Percentiles rank a stretch among this genome's conserved stretches.
Conservation (phyloP, 1,140 invertebrate species). For the Cyphomyrmex costatus region DNA sequence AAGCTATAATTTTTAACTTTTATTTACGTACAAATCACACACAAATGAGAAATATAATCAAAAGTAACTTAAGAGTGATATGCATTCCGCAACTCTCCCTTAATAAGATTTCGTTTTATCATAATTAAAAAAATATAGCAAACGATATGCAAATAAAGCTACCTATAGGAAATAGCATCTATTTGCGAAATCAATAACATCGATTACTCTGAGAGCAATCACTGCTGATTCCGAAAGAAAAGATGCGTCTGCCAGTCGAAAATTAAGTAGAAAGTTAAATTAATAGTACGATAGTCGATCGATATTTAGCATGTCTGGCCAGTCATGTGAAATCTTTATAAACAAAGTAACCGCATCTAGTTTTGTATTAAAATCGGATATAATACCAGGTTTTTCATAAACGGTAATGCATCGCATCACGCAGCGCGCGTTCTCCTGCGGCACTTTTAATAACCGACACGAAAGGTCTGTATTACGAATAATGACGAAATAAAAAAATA, state of each 20-base stretch:
- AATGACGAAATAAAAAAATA: constrained; percentile 60
- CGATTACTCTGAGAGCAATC: constrained; percentile 3
- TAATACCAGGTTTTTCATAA: constrained; percentile 53
- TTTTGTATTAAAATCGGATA: constrained; percentile 53
- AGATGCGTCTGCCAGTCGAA: neutral
- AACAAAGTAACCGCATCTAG: neutral
- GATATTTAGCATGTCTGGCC: neutral
- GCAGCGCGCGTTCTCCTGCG: constrained; percentile 29
- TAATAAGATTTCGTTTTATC: neutral
- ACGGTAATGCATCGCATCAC: constrained; percentile 54
- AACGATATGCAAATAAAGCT: neutral
- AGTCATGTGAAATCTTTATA: constrained; percentile 4
- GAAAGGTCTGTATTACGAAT: constrained; percentile 64
- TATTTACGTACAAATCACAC: too few species aligned
- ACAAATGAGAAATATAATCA: too few species aligned
- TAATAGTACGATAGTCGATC: constrained; percentile 7
- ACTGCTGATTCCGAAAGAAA: neutral
- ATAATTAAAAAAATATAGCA: neutral
- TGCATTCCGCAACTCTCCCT: too few species aligned
- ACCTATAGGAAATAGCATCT: neutral
- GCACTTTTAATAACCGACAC: constrained; percentile 64
- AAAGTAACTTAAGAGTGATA: too few species aligned
- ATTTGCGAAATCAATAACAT: constrained; percentile 23
- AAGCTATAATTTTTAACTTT: too few species aligned
- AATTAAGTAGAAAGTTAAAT: constrained; percentile 3